These are phyloP conservation scores for Urocynchramus pylzowi DNA, from an alignment of 2,113 vertebrate genomes.

Conservation along the genomic window DNA sequence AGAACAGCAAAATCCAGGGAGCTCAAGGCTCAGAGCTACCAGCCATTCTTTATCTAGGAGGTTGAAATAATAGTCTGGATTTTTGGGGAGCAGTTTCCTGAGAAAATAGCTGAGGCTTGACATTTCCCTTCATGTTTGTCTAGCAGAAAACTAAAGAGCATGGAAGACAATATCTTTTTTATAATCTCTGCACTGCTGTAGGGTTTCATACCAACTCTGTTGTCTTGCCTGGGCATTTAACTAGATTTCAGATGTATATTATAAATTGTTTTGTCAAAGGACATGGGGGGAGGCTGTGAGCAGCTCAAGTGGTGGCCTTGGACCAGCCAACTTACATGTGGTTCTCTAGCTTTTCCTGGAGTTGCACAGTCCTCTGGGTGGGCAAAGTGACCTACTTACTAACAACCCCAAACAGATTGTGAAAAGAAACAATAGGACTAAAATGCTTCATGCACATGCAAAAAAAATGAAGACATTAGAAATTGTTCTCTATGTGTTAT, in stretches of 20 bases:
- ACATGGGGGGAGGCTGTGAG: background rate
- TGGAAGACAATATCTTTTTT: background rate
- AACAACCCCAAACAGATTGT: background rate
- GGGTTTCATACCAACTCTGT: background rate
- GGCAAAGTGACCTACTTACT: background rate
- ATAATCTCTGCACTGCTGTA: background rate
- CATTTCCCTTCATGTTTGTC: background rate
- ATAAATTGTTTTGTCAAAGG: background rate
- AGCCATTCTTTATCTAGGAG: background rate
- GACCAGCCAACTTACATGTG: background rate
- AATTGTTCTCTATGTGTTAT: background rate
- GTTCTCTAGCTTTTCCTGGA: background rate
- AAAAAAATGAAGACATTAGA: slow-evolving; percentile 27
- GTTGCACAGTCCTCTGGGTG: background rate
- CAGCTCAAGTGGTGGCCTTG: background rate
- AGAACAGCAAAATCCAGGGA: background rate
- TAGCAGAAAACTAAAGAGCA: background rate
- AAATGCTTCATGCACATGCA: background rate
- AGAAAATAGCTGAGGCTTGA: background rate
- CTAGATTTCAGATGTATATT: background rate
- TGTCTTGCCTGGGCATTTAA: background rate
- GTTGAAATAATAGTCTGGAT: background rate
- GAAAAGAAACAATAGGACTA: background rate
- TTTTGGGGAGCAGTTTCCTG: background rate
- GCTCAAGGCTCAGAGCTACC: background rate